phyloP scores from a whole-genome alignment of 2,797 vertebrate species.

The Galaxias olidus region DNA sequence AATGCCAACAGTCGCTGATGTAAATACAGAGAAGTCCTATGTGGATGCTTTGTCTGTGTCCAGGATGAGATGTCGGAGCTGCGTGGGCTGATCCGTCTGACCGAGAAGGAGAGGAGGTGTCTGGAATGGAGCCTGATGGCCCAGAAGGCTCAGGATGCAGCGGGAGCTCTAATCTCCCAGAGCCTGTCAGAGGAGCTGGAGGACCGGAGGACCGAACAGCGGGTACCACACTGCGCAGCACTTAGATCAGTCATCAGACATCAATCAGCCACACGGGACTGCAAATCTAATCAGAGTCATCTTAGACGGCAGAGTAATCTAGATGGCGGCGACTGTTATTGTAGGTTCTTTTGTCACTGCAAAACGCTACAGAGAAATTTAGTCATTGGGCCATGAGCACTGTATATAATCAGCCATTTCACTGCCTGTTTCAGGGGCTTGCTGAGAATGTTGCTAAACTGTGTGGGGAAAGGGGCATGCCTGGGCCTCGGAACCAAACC shows the following conservation, averaged over 20 bases:
- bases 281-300: too few species aligned
- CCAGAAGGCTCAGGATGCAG: conserved; percentile 78
- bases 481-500: conserved; percentile 51
- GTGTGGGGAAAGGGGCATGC: conserved; percentile 42
- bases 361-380: too few species aligned
- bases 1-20: background rate
- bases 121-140: conserved; percentile 77
- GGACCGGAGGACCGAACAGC: conserved; percentile 52
- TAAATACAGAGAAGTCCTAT: background rate
- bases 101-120: conserved; percentile 78
- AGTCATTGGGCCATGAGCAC: too few species aligned
- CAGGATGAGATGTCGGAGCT: conserved; percentile 88
- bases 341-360: too few species aligned
- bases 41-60: background rate
- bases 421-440: conserved; percentile 58
- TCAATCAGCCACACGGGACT: too few species aligned
- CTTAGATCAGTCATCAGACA: too few species aligned
- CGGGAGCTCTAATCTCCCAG: conserved; percentile 71
- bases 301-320: too few species aligned
- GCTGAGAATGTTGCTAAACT: conserved; percentile 54
- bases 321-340: too few species aligned
- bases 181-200: conserved; percentile 70
- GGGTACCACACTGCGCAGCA: conserved; percentile 52
- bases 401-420: background rate
- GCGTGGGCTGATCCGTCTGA: conserved; percentile 74